Evolutionary conservation across 2,113 vertebrate genomes (phyloP).

Genomic region (Elachura formosa): DNA sequence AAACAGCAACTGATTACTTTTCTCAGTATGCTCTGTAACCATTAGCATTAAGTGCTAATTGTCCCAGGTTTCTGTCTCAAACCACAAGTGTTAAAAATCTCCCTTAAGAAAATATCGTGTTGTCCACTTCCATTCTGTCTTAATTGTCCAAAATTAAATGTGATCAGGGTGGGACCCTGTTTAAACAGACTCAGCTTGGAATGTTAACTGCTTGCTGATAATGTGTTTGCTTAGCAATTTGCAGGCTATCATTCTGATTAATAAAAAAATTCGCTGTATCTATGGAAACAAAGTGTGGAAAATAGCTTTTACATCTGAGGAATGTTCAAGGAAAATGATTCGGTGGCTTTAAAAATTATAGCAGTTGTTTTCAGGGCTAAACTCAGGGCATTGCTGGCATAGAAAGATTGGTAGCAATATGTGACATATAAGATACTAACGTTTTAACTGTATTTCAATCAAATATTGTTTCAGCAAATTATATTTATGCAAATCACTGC

Average conservation of each 20-base stretch:
- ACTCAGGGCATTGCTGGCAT: background rate
- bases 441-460: background rate
- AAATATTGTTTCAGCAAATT: background rate
- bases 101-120: background rate
- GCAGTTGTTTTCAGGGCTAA: background rate
- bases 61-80: background rate
- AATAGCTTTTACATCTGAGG: constrained; percentile 33
- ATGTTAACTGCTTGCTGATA: background rate
- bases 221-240: constrained; percentile 44
- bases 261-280: constrained; percentile 27
- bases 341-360: background rate
- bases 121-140: background rate
- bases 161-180: background rate
- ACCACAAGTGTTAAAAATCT: background rate
- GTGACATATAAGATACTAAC: background rate
- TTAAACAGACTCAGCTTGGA: background rate
- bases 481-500: background rate
- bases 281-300: constrained; percentile 58
- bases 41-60: background rate
- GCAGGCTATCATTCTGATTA: constrained; percentile 37
- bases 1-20: background rate
- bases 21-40: background rate
- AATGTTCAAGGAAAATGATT: constrained; percentile 19
- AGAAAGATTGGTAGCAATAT: background rate
- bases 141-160: background rate